Percentiles rank a stretch among this genome's conserved stretches.
Conservation (phyloP, 2,113 vertebrate species). For the Leucoraja erinaceus region DNA sequence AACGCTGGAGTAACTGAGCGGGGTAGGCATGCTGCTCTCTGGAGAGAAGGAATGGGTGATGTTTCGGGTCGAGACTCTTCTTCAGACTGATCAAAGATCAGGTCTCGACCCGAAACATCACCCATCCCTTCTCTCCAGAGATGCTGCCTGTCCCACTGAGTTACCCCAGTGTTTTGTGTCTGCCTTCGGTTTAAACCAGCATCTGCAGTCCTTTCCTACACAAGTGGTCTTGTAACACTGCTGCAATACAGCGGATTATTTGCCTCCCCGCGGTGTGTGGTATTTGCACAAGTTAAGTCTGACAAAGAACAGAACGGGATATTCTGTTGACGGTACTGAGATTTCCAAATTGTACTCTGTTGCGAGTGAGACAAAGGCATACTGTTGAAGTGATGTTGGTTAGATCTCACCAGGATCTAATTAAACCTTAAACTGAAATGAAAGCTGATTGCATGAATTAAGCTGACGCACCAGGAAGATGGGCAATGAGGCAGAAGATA, state of each 20-base stretch:
- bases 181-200: no score
- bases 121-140: no score
- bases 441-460: slow-evolving; percentile 24
- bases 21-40: no score
- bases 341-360: slow-evolving; percentile 1
- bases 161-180: no score
- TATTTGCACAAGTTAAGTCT: neutral
- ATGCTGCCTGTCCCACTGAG: no score
- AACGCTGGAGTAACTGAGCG: no score
- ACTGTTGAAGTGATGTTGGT: slow-evolving; percentile 11
- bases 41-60: no score
- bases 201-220: no score
- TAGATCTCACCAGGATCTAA: slow-evolving; percentile 3
- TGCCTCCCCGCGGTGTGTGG: neutral
- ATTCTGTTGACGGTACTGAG: neutral
- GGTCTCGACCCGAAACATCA: no score
- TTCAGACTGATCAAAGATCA: no score
- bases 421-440: slow-evolving; percentile 20
- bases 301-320: neutral
- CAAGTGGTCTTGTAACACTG: neutral
- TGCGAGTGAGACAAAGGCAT: neutral
- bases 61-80: no score
- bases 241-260: neutral
- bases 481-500: slow-evolving; percentile 14
- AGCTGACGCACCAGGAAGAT: neutral